Evolutionary conservation across 2,888 invertebrate species (phyloP), one percentile per base, ranked within the genome.

Genomic region (Bimastos eiseni): DNA sequence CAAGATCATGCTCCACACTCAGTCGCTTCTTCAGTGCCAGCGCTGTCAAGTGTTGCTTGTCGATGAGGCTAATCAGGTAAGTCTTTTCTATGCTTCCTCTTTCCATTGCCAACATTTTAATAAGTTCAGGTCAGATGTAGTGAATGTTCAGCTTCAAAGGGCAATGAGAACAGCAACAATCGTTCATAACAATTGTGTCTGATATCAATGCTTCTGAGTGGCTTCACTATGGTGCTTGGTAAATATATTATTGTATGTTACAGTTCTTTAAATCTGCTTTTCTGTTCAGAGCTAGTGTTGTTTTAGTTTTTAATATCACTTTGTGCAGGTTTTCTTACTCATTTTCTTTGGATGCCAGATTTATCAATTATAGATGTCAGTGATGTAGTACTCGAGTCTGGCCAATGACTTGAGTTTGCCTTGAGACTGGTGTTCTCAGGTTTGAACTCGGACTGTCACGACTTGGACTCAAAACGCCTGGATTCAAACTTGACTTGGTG

Each of bases 11-110:
- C 94, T 94, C 93, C 94, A 95, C 92, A 94, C 95, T 4, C 94
- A 94, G 93, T 98, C 98, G 93, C 96, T 98, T 92, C 97, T 98
- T 93, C 97, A 98, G 95, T 98, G 98, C 96, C 98, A 98, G 95
- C 96, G 98, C 94, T 98, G 98, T 93, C 98, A 98, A 96, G 97
- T 98, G 97, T 96, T 98, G 92, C 96, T 98, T 94, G 97, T 98
- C 92, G 98, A 98, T 95, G 97, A 89, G 33, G 37, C 41, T 21
- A 37, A 41, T 89, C 89, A 41, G 49, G 89, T 89, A 70, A n/a
- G 13, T 30, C 4, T 70, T 2, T 30, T n/a, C 70, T 70, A 11
- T 70, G 70, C 70, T 70, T 70, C 70, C n/a, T 5, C 19, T 70
- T 70, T 70, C 70, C 30, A n/a, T 70, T 70, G 70, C 8, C n/a